Evolutionary conservation across 2,888 invertebrate genomes (phyloP).

Genomic region (Anodontia alba): DNA sequence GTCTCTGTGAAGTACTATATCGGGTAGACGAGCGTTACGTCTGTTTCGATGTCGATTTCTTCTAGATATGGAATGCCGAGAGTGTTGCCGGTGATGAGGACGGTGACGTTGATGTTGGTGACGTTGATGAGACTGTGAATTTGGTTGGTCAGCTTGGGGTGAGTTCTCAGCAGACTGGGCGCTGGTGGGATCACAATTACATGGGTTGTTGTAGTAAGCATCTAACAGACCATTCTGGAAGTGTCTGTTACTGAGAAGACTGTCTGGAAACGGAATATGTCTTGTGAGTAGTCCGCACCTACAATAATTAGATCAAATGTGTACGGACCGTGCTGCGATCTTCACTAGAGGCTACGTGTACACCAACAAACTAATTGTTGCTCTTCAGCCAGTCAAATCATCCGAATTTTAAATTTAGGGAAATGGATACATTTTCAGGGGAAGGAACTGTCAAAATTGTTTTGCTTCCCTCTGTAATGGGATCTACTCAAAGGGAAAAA

Average conservation of each 20-base stretch:
- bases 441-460: no score
- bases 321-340: no score
- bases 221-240: conserved; percentile 58
- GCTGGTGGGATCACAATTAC: conserved; percentile 53
- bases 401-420: no score
- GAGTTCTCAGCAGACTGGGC: neutral
- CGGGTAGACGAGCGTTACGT: neutral
- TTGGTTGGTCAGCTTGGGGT: neutral
- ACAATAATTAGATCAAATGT: conserved; percentile 35
- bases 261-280: conserved; percentile 75
- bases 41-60: neutral
- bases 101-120: neutral
- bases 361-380: no score
- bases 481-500: no score
- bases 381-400: no score
- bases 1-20: neutral
- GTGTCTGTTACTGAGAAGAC: conserved; percentile 53
- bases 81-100: neutral
- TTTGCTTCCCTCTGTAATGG: no score
- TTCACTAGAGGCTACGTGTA: no score
- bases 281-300: conserved; percentile 78
- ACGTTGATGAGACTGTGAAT: neutral
- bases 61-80: neutral
- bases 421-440: no score
- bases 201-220: conserved; percentile 50